Conservation (phyloP, 1,140 invertebrate species). For the Calephelis virginiensis region DNA sequence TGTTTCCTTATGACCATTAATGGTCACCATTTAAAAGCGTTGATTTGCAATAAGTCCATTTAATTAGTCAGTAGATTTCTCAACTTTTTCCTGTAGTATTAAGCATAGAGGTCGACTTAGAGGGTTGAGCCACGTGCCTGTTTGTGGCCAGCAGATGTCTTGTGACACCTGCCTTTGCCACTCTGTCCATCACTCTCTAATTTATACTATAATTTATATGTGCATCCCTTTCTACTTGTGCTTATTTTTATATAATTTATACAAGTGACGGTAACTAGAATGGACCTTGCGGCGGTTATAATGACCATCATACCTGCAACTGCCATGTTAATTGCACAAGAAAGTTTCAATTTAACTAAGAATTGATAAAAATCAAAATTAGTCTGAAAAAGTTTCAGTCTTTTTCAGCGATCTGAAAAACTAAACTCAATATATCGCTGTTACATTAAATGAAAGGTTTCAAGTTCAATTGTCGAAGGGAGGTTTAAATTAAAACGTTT, state of each 20-base stretch:
- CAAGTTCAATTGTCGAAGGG: too few species aligned
- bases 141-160: conserved; percentile 66
- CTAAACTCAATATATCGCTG: too few species aligned
- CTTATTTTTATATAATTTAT: conserved; percentile 77
- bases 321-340: conserved; percentile 57
- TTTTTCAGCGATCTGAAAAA: not conserved
- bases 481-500: too few species aligned
- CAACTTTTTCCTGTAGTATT: conserved; percentile 56
- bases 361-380: too few species aligned
- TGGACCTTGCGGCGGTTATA: conserved; percentile 66
- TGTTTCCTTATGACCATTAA: too few species aligned
- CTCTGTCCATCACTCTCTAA: conserved; percentile 61
- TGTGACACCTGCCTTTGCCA: conserved; percentile 72
- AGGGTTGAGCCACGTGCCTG: conserved; percentile 72
- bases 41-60: conserved; percentile 17
- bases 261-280: conserved; percentile 72
- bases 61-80: conserved; percentile 45
- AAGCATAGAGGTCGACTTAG: conserved; percentile 56
- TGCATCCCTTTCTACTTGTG: conserved; percentile 54
- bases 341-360: conserved; percentile 7
- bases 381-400: not conserved
- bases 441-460: too few species aligned
- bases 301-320: conserved; percentile 52
- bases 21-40: too few species aligned
- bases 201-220: conserved; percentile 41